A percentile compares a stretch with the other conserved stretches of the same genome.
Conservation (phyloP, 2,113 vertebrate species). For the Hystrix brachyura region DNA sequence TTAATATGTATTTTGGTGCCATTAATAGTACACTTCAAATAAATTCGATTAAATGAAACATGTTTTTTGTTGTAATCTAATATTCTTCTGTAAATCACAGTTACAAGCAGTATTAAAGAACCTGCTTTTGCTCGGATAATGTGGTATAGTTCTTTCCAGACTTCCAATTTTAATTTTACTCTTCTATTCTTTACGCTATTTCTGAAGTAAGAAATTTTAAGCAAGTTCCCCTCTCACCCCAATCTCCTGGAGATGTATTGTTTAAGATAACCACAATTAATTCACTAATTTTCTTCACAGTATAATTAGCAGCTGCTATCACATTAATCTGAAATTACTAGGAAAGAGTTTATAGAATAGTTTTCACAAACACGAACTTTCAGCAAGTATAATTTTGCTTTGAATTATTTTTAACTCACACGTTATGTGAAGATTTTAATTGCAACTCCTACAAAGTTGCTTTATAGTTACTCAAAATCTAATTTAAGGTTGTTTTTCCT, state of each 20-base stretch:
- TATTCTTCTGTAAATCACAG: not conserved
- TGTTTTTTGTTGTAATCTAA: constrained; percentile 3
- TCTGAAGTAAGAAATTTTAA: constrained; percentile 55
- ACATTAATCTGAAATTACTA: constrained; percentile 62
- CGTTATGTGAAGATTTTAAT: constrained; percentile 16
- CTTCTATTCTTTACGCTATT: not conserved
- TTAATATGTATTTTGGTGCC: not conserved
- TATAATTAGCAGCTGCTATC: constrained; percentile 56
- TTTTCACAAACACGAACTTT: constrained; percentile 66
- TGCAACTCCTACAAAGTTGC: not conserved
- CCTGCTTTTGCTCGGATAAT: constrained; percentile 20
- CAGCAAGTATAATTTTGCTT: constrained; percentile 12
- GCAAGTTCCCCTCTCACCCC: not conserved
- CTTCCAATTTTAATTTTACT: constrained; percentile 20
- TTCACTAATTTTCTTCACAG: constrained; percentile 60
- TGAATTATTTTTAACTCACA: constrained; percentile 54
- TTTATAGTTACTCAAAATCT: constrained; percentile 51
- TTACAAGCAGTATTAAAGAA: not conserved
- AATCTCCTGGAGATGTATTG: not conserved
- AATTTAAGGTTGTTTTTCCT: not conserved
- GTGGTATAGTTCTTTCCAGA: not conserved
- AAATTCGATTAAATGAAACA: not conserved
- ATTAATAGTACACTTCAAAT: not conserved
- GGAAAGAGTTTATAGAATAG: constrained; percentile 36
- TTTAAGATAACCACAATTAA: constrained; percentile 61